Percentiles rank a stretch among this genome's conserved stretches.
These are phyloP conservation scores for Platysteira castanea DNA, from an alignment of 2,113 vertebrate genomes.

Conservation along the genomic window DNA sequence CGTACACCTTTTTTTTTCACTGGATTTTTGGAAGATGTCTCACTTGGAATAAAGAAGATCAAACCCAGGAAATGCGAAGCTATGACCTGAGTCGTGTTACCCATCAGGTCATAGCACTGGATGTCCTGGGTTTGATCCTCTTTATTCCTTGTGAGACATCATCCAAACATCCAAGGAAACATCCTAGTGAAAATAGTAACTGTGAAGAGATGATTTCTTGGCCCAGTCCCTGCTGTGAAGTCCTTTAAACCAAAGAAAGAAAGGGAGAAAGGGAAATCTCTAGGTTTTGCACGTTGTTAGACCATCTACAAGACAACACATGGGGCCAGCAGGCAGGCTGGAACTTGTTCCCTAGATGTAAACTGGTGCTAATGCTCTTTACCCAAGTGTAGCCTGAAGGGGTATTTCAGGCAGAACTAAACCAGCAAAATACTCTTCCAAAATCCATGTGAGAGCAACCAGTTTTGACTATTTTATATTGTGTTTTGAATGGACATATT, in stretches of 20 bases:
- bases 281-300: neutral
- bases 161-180: neutral
- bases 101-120: neutral
- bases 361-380: neutral
- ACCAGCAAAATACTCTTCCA: neutral
- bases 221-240: neutral
- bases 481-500: neutral
- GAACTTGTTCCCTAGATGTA: neutral
- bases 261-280: neutral
- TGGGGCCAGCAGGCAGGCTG: neutral
- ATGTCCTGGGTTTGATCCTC: neutral
- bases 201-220: neutral
- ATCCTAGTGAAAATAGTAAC: neutral
- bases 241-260: neutral
- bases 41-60: neutral
- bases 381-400: neutral
- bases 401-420: neutral
- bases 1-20: accelerated
- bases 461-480: neutral
- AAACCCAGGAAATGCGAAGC: neutral
- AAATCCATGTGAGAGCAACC: neutral
- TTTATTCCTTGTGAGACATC: neutral
- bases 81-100: neutral
- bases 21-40: neutral
- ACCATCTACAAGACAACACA: neutral